Evolutionary conservation across 2,797 vertebrate genomes (phyloP), one percentile per base, ranked within the genome.

Genomic region (Ptychobarbus kaznakovi): DNA sequence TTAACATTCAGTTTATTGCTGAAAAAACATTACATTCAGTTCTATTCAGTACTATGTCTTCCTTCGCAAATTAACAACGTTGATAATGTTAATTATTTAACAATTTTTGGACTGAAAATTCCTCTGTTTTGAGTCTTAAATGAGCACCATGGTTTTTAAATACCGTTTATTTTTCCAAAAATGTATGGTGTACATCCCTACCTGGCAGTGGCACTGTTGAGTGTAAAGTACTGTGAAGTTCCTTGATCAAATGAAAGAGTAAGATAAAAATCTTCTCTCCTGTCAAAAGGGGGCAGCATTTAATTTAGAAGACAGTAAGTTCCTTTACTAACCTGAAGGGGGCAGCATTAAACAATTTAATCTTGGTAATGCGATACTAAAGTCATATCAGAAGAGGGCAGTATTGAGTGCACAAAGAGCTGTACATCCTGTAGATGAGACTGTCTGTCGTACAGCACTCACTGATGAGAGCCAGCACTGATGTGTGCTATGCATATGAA

Each of bases 141-240:
- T 1, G 2, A 20, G 15, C 3, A 58, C 16, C 1, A 1, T 58
- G n/a, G 1, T 61, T 63, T 63, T 63, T 25, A 2, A 0, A 63
- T 28, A 63, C 5, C 25, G 22, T 32, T 61, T 25, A 28, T 65
- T n/a, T 56, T 3, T 61, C 18, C 16, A 63, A 74, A 10, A 63
- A 44, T 74, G 0, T 3, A 20, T 25, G 18, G 12, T 2, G 4
- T 28, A 35, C 20, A 44, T 66, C 16, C 25, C 76, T 78, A n/a
- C 79, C 89, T 79, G 44, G 75, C 35, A 78, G 65, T 82, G 87
- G 81, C 81, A 86, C 70, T 89, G 70, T 74, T 83, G 46, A 72
- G 18, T 65, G 38, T 42, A 3, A 35, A 42, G 11, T 79, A 32
- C 16, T 10, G 0, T 38, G 3, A 32, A 5, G 32, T 72, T 56